Evolutionary conservation across 2,797 vertebrate genomes (phyloP).

Genomic region (Xenopus petersii): DNA sequence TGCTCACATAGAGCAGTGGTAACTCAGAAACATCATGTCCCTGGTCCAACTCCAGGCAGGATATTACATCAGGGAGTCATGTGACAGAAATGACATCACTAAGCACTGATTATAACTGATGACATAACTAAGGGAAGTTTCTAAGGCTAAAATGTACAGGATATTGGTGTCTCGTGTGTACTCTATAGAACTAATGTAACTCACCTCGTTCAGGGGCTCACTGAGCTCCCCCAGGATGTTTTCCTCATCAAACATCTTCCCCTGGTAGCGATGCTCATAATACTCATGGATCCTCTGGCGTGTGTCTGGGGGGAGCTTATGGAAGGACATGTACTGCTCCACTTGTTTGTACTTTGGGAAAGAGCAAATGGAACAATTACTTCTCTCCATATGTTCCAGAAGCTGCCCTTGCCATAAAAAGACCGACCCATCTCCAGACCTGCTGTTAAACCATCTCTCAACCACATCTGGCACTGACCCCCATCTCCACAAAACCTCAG

Average conservation of each 20-base stretch:
- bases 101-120: no score
- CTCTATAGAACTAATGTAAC: background rate
- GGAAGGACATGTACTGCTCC: constrained; percentile 98
- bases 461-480: background rate
- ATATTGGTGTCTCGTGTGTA: background rate
- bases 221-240: constrained; percentile 94
- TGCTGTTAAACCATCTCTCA: background rate
- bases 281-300: constrained; percentile 94
- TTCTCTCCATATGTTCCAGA: background rate
- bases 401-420: background rate
- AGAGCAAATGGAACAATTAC: background rate
- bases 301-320: constrained; percentile 89
- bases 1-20: no score
- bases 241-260: constrained; percentile 96
- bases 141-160: no score
- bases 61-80: no score
- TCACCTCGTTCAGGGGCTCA: constrained; percentile 90
- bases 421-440: background rate
- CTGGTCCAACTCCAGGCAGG: no score
- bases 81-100: no score
- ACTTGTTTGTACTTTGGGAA: constrained; percentile 92
- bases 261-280: constrained; percentile 94
- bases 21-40: no score
- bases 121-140: no score
- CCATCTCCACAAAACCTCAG: background rate